phyloP scores from a whole-genome alignment of 2,888 invertebrate genomes.

The Drosophila cognata region DNA sequence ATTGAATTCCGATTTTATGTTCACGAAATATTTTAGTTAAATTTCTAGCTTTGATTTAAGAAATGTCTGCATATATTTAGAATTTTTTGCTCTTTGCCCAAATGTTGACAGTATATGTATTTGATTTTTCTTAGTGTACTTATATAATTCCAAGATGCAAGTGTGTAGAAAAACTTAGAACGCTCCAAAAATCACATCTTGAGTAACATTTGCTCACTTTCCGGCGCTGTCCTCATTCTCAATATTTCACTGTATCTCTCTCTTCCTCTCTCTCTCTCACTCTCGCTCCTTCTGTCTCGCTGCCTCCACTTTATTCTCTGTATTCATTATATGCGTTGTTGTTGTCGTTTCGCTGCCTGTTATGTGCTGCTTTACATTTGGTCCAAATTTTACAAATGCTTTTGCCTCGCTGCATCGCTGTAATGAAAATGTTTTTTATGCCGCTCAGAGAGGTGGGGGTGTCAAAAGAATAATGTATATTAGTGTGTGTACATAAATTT shows the following conservation, averaged over 20 bases:
- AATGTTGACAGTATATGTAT: not conserved
- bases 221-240: not conserved
- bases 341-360: constrained; percentile 4
- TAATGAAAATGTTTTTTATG: constrained; percentile 73
- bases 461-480: constrained; percentile 12
- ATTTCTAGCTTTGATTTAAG: not conserved
- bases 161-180: constrained; percentile 23
- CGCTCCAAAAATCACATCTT: constrained; percentile 34
- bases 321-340: constrained; percentile 5
- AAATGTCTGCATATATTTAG: not conserved
- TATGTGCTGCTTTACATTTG: constrained; percentile 35
- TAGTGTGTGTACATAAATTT: not conserved
- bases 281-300: not conserved
- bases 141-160: not conserved
- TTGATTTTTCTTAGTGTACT: not conserved
- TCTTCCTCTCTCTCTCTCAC: no score
- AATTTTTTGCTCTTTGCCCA: not conserved
- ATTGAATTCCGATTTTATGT: not conserved
- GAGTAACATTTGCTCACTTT: constrained; percentile 13
- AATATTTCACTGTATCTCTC: no score
- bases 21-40: not conserved
- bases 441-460: not conserved
- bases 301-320: not conserved
- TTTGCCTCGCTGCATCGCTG: constrained; percentile 50
- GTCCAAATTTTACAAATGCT: constrained; percentile 55